A percentile compares a stretch with the other conserved stretches of the same genome.
These are phyloP conservation scores for Cheirogaleus major DNA, from an alignment of 2,797 vertebrate species.

Conservation along the genomic window DNA sequence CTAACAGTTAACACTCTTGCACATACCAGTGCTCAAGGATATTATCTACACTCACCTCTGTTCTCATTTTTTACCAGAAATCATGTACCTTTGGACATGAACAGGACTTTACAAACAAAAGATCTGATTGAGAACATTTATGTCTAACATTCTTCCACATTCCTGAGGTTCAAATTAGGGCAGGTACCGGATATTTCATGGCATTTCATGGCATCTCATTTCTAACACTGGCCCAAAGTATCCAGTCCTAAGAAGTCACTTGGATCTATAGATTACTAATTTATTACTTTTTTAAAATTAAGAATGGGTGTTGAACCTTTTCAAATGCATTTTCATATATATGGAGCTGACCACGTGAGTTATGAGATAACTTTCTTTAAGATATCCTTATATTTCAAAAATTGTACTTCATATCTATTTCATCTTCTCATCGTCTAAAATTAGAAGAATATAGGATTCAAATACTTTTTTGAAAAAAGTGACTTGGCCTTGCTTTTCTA, in stretches of 20 bases:
- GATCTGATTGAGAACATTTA: not conserved
- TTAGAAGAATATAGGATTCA: not conserved
- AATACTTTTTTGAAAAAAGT: not conserved
- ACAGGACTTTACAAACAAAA: not conserved
- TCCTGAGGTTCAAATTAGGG: not conserved
- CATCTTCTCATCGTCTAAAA: not conserved
- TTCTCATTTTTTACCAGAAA: constrained; percentile 5
- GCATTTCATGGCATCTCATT: not conserved
- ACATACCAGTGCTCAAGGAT: not conserved
- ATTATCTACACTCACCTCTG: not conserved
- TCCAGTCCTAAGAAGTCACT: not conserved
- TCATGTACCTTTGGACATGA: not conserved
- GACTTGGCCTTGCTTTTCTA: not conserved
- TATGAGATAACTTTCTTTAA: not conserved
- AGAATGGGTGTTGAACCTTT: not conserved
- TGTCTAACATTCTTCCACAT: not conserved
- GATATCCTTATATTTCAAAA: not conserved
- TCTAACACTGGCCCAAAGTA: not conserved
- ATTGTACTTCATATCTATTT: not conserved
- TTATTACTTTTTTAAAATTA: not conserved
- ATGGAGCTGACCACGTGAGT: not conserved
- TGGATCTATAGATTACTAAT: not conserved
- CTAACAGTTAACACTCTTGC: not conserved
- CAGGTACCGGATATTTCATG: not conserved
- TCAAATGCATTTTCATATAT: not conserved